Conservation (phyloP, 1,140 invertebrate species). For the Tetramorium alpestre region DNA sequence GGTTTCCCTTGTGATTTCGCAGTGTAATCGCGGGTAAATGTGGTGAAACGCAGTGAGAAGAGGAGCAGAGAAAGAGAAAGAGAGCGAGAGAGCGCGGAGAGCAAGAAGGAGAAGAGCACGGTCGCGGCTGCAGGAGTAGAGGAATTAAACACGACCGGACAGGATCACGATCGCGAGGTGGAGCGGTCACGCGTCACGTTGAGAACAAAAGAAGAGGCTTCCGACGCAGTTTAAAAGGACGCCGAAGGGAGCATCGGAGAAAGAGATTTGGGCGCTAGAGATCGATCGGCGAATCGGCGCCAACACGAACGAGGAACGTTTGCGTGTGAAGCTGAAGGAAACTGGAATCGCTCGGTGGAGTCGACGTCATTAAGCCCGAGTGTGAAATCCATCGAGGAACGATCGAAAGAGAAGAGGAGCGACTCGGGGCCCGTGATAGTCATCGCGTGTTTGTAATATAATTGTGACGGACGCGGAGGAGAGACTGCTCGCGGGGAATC, state of each 20-base stretch:
- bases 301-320: not conserved
- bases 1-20: slow-evolving; percentile 52
- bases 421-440: not conserved
- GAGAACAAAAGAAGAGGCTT: not conserved
- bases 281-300: not conserved
- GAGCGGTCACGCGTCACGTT: no score
- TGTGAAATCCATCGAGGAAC: not conserved
- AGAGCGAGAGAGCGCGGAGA: slow-evolving; percentile 24
- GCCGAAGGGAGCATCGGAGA: not conserved
- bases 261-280: not conserved
- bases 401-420: not conserved
- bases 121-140: slow-evolving; percentile 21
- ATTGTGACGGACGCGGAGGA: slow-evolving; percentile 8
- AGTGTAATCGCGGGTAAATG: slow-evolving; percentile 67
- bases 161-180: slow-evolving; percentile 17
- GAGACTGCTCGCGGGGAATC: not conserved
- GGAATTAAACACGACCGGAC: slow-evolving; percentile 22
- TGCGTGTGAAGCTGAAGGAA: not conserved
- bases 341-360: not conserved
- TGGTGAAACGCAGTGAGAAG: slow-evolving; percentile 67
- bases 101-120: not conserved
- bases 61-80: slow-evolving; percentile 11
- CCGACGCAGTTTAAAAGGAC: not conserved
- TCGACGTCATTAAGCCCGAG: not conserved
- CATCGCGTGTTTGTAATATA: slow-evolving; percentile 1